Evolutionary conservation across 2,888 invertebrate genomes (phyloP), one percentile per base, ranked within the genome.

Genomic region (Cynaeus angustus): DNA sequence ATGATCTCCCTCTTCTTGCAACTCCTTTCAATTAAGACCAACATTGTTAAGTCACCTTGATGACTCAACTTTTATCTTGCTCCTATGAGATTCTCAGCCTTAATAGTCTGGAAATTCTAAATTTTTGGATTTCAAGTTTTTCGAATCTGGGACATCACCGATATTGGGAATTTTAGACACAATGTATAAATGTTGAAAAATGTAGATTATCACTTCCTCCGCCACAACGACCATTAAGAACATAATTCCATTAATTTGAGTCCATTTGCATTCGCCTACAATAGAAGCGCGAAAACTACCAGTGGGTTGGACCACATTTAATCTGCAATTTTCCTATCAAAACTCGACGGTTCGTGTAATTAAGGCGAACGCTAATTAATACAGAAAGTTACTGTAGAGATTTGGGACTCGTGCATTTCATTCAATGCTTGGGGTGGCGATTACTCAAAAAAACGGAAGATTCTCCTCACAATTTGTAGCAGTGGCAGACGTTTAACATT

Each of bases 191-290:
- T 21, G 4, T 21, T 21, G 4, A 21, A 21, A 21, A 21, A 21
- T 21, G 2, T 21, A 4, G 21, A 21, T 21, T 21, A 21, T 21
- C 21, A 21, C 4, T 21, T 21, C 21, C 21, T 21, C 21, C 46
- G 46, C 16, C 48, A 50, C 21, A 28, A n/a, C 48, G 5, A 8
- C 13, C 14, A 16, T 30, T 53, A 53, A 53, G 53, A 56, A 66
- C 52, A 53, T 65, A 69, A 69, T 69, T 69, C 58, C 65, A 56
- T 65, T 69, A 69, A 69, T 65, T 69, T 33, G 37, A n/a, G 45
- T 41, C 55, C 64, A 69, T 69, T 65, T 69, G 59, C 65, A 69
- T 69, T 58, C 43, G 69, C 41, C 48, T 50, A 64, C 56, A 55
- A 68, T 56, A 56, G 58, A 37, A 56, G 30, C 12, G 46, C 38